Percentiles rank a stretch among this genome's conserved stretches.
phyloP scores from a whole-genome alignment of 2,113 vertebrate species.

The Ornithorhynchus anatinus region DNA sequence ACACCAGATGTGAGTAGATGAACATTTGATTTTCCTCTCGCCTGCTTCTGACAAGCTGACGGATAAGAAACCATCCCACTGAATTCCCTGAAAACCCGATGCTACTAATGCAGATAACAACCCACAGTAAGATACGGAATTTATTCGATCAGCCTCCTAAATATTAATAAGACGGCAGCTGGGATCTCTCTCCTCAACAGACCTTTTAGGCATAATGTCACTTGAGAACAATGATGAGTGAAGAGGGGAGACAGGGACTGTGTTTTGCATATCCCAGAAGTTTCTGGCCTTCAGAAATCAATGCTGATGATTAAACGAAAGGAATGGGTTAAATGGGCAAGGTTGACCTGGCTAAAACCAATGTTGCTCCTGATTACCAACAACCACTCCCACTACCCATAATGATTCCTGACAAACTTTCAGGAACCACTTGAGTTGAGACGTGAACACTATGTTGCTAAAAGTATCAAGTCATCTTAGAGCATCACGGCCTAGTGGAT shows the following conservation, averaged over 20 bases:
- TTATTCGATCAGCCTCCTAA: slow-evolving; percentile 76
- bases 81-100: slow-evolving; percentile 75
- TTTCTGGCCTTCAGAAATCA: no score
- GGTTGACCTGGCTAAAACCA: no score
- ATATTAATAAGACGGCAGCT: slow-evolving; percentile 76
- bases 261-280: no score
- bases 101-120: slow-evolving; percentile 64
- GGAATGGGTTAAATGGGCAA: no score
- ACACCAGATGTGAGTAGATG: slow-evolving; percentile 74
- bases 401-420: no score
- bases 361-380: no score
- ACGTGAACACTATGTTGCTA: no score
- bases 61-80: slow-evolving; percentile 73
- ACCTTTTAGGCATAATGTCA: slow-evolving; percentile 63
- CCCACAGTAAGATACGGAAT: slow-evolving; percentile 64
- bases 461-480: no score
- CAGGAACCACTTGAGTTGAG: no score
- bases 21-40: slow-evolving; percentile 74
- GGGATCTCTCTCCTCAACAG: slow-evolving; percentile 62
- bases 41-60: slow-evolving; percentile 77
- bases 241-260: not conserved
- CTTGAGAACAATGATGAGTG: slow-evolving; percentile 73
- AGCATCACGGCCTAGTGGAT: no score
- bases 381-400: no score
- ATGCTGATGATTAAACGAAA: no score